These are phyloP conservation scores for Pelodiscus sinensis DNA, from an alignment of 2,113 vertebrate genomes.

Conservation along the genomic window DNA sequence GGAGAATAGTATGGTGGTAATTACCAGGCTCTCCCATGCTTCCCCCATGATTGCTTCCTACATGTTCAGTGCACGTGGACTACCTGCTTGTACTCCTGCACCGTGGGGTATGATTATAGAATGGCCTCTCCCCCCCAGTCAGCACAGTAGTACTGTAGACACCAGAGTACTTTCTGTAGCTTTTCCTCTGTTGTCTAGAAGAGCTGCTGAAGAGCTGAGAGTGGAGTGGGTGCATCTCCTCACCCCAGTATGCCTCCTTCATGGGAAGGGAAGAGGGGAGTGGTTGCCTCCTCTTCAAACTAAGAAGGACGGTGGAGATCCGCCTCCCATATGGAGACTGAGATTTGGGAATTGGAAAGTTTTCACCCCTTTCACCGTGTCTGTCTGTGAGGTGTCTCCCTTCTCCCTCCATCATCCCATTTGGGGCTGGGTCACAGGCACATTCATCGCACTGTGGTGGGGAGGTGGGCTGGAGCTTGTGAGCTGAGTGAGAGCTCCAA, in stretches of 20 bases:
- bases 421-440: background rate
- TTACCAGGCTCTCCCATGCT: background rate
- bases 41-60: background rate
- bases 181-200: background rate
- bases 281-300: background rate
- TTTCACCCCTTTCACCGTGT: background rate
- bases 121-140: background rate
- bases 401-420: background rate
- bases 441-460: background rate
- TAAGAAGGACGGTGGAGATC: background rate
- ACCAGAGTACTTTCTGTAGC: accelerated
- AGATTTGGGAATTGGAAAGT: background rate
- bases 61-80: background rate
- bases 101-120: background rate
- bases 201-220: background rate
- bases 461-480: accelerated
- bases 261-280: background rate
- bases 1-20: background rate
- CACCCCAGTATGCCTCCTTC: background rate
- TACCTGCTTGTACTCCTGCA: background rate
- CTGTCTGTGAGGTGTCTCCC: background rate
- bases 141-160: background rate
- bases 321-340: background rate
- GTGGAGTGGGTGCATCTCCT: background rate
- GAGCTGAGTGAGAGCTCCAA: background rate